Percentiles rank a stretch among this genome's conserved stretches.
These are phyloP conservation scores for Scelioninae gen. 1 DNA, from an alignment of 2,888 invertebrate species.

Conservation along the genomic window DNA sequence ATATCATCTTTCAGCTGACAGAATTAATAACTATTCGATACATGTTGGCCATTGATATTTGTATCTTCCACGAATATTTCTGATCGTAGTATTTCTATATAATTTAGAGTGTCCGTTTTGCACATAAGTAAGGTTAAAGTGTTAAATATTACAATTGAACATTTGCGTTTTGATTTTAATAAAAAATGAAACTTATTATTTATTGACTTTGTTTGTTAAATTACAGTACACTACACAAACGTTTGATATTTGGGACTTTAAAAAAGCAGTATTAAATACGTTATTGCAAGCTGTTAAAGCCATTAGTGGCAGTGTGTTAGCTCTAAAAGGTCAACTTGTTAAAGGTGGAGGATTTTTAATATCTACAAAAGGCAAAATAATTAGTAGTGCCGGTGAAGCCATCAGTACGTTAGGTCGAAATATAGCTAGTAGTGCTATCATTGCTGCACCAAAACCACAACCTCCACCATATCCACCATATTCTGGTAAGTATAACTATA, in stretches of 20 bases:
- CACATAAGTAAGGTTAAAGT: too few species aligned
- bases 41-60: too few species aligned
- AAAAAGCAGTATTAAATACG: constrained; percentile 92
- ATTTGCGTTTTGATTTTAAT: too few species aligned
- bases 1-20: too few species aligned
- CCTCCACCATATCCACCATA: constrained; percentile 70
- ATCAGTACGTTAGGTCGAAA: constrained; percentile 92
- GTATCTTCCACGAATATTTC: too few species aligned
- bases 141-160: too few species aligned
- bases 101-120: too few species aligned
- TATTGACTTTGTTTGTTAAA: not conserved
- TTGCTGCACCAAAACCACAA: constrained; percentile 82
- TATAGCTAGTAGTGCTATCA: constrained; percentile 90
- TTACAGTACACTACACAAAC: constrained; percentile 69
- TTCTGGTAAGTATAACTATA: constrained; percentile 54
- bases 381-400: constrained; percentile 91
- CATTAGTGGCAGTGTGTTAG: constrained; percentile 93
- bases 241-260: constrained; percentile 90
- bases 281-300: constrained; percentile 95
- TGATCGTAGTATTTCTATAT: too few species aligned
- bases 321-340: constrained; percentile 93
- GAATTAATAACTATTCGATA: too few species aligned
- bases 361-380: constrained; percentile 88
- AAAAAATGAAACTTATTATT: too few species aligned
- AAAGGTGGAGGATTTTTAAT: constrained; percentile 91